Evolutionary conservation across 2,113 vertebrate genomes (phyloP).

Genomic region (Crotalus helleri): DNA sequence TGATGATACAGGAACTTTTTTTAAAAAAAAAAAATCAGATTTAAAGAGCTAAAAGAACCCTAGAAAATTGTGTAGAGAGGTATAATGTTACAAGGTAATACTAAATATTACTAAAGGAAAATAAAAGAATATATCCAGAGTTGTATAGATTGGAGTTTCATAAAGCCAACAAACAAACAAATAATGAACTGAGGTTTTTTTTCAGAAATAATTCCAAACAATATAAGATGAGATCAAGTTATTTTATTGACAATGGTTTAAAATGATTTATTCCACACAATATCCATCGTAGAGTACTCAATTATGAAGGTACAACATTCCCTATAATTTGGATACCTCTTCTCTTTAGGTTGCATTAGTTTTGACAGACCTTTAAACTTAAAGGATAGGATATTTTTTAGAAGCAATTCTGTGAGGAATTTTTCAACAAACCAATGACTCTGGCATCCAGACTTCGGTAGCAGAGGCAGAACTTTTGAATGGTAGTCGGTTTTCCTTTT

Average conservation of each 20-base stretch:
- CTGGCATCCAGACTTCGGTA: conserved; percentile 10
- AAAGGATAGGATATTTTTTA: not conserved
- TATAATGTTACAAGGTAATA: not conserved
- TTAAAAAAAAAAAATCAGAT: not conserved
- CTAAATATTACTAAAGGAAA: not conserved
- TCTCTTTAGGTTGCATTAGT: not conserved
- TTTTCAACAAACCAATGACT: not conserved
- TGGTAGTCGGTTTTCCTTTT: not conserved
- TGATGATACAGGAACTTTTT: not conserved
- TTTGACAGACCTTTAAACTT: not conserved
- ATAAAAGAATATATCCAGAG: not conserved
- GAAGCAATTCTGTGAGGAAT: not conserved
- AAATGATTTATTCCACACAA: not conserved
- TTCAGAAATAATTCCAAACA: not conserved
- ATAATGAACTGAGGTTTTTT: not conserved
- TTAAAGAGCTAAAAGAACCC: not conserved
- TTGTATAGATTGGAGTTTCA: not conserved
- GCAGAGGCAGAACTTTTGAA: conserved; percentile 12
- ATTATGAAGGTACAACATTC: not conserved
- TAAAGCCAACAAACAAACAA: not conserved
- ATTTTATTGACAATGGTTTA: not conserved
- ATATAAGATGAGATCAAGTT: not conserved
- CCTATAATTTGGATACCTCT: not conserved
- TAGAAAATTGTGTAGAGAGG: not conserved
- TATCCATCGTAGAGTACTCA: not conserved